These are phyloP conservation scores for Amblyjoppa proteus DNA, from an alignment of 2,888 invertebrate species.

Conservation along the genomic window DNA sequence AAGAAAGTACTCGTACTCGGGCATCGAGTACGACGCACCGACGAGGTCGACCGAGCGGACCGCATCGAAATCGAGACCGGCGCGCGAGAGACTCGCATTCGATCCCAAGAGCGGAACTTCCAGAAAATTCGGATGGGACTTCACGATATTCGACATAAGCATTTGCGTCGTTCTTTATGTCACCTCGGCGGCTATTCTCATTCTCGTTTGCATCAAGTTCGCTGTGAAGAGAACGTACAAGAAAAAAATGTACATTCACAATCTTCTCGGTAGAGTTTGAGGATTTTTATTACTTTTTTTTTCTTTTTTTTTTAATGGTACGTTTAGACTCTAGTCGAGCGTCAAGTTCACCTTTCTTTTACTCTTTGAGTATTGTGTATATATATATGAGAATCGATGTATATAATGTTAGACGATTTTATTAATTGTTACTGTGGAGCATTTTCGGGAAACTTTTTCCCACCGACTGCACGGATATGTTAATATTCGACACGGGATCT, in stretches of 20 bases:
- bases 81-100: slow-evolving; percentile 29
- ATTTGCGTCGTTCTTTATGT: slow-evolving; percentile 92
- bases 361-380: slow-evolving; percentile 24
- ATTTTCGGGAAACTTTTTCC: neutral
- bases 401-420: slow-evolving; percentile 24
- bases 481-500: neutral
- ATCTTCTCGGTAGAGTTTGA: slow-evolving; percentile 89
- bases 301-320: slow-evolving; percentile 23
- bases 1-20: slow-evolving; percentile 85
- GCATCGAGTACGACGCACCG: slow-evolving; percentile 71
- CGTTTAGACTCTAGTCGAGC: slow-evolving; percentile 48
- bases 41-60: neutral
- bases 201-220: slow-evolving; percentile 92
- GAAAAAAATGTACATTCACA: slow-evolving; percentile 91
- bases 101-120: slow-evolving; percentile 66
- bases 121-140: slow-evolving; percentile 85
- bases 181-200: slow-evolving; percentile 90
- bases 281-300: neutral
- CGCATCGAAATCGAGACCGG: neutral
- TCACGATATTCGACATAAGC: slow-evolving; percentile 90
- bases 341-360: slow-evolving; percentile 10
- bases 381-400: slow-evolving; percentile 50
- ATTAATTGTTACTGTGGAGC: slow-evolving; percentile 4
- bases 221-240: slow-evolving; percentile 89
- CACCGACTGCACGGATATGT: slow-evolving; percentile 21